Evolutionary conservation across 2,888 invertebrate genomes (phyloP), one percentile per base, ranked within the genome.

Genomic region (Punctoribates punctum): DNA sequence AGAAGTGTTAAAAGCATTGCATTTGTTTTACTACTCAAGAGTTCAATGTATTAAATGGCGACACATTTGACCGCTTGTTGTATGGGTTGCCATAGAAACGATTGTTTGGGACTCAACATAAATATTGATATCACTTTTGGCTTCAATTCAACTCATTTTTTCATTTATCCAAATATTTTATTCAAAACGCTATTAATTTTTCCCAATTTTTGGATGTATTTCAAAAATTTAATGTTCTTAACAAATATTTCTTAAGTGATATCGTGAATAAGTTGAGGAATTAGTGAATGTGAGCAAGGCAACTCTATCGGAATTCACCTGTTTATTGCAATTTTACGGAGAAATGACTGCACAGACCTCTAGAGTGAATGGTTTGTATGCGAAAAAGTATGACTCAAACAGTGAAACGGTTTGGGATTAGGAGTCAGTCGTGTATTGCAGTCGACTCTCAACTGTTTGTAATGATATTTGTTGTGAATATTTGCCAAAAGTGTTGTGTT

Each of bases 21-120:
- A 70, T 70, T 70, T 20, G 42, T 70, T 70, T 70, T 15, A 62
- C 27, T 62, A 62, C 34, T 62, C 62, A 29, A 29, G 38, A 46
- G 42, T 70, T 70, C 42, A 70, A 70, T 70, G 70, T 70, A 70
- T 70, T 70, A 42, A 70, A 70, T 70, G 70, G 42, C 70, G 42
- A 46, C 38, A 70, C 38, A 70, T 42, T 70, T 70, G 42, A 70
- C 38, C 42, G 42, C 70, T 65, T 65, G 42, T 70, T 70, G 46
- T 38, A 13, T 23, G 1, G 11, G 70, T 70, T 23, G 70, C 23
- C 70, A 70, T 70, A 70, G 46, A 38, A 70, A 38, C 42, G 42
- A 15, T 38, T 46, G 34, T 70, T 29, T 65, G 34, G 34, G 38
- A 23, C 20, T 60, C 15, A 34, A 65, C 65, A 65, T 17, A 65